Evolutionary conservation across 2,113 vertebrate genomes (phyloP).

Genomic region (Neoarius graeffei): DNA sequence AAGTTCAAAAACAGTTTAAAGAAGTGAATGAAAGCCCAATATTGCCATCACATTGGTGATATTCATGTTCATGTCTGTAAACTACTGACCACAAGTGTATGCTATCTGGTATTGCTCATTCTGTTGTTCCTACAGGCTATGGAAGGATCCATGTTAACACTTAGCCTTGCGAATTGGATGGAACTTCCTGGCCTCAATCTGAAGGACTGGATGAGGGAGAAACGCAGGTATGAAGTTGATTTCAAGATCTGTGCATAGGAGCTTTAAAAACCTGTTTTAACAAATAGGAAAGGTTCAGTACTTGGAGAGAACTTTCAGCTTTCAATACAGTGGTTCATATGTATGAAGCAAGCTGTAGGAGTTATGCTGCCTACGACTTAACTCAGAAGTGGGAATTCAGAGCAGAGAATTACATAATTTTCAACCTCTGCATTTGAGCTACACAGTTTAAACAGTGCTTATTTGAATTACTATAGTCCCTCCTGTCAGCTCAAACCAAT

Average conservation of each 20-base stretch:
- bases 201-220: conserved; percentile 81
- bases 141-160: conserved; percentile 80
- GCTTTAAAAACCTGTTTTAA: neutral
- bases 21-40: too few relatives aligned
- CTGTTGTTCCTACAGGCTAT: conserved; percentile 67
- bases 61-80: too few relatives aligned
- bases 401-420: neutral
- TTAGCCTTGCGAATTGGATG: conserved; percentile 83
- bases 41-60: too few relatives aligned
- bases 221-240: conserved; percentile 69
- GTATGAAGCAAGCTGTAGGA: neutral
- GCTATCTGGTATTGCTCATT: neutral
- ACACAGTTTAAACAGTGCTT: too few relatives aligned
- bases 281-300: neutral
- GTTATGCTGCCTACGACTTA: neutral
- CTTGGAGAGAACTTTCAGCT: neutral
- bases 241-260: neutral
- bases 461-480: too few relatives aligned
- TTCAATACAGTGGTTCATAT: neutral
- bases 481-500: too few relatives aligned
- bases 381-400: neutral
- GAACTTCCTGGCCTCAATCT: conserved; percentile 79
- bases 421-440: too few relatives aligned
- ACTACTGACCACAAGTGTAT: neutral
- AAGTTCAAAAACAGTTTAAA: too few relatives aligned